Evolutionary conservation across 92 coral and sea anemone species (phyloP), one percentile per base, ranked within the genome.

Genomic region (Epizoanthus scotinus): DNA sequence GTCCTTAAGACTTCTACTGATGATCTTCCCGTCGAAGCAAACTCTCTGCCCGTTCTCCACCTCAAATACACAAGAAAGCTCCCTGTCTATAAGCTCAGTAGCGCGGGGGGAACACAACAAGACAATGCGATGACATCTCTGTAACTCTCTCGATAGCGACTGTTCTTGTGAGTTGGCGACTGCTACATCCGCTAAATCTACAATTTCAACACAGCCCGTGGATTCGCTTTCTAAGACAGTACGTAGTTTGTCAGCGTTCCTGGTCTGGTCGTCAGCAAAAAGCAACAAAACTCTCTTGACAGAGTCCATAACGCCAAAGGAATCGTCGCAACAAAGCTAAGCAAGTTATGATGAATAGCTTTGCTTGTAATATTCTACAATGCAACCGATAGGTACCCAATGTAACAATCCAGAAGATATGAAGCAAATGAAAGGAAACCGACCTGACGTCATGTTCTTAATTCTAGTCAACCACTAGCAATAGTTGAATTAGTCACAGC

Each of bases 201-300:
- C 61, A n/a, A 91, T 67, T 28, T 84, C 90, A 0, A 86, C 84
- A 61, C 70, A 85, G 0, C 95, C 95, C 0, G 61, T 62, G 0
- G 92, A 86, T 62, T 91, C 91, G 79, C 91, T 86, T 50, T 91
- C 95, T 38, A 91, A 78, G 4, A 91, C 95, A 8, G 92, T 89
- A 19, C 95, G 88, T 21, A 91, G 84, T 44, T 83, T 91, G 49
- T 89, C 91, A 2, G 86, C 84, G 68, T 85, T 89, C 63, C 71
- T 83, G 55, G 73, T 83, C 47, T 89, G 90, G 27, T 91, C 93
- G 66, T 91, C 86, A 8, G 89, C 87, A 40, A 82, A 91, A 14
- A 91, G 89, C 8, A 91, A 87, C 25, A 91, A 52, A 19, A 71
- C 87, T 31, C 89, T 86, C 67, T 89, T 91, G 22, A 83, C 68